Evolutionary conservation across 2,888 invertebrate species (phyloP), one percentile per base, ranked within the genome.

Genomic region (Gari tellinella): DNA sequence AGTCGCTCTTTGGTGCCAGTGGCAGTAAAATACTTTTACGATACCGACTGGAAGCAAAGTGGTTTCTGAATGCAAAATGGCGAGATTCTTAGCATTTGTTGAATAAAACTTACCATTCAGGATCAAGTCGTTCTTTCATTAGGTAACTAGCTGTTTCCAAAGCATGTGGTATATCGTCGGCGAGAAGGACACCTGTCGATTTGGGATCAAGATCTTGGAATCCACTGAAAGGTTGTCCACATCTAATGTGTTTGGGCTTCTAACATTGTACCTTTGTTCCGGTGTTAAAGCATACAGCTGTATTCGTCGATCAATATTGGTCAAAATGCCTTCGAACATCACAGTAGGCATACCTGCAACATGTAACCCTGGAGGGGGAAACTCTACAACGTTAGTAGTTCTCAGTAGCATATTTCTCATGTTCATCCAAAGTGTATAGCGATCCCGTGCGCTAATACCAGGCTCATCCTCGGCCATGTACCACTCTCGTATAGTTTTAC

Each of bases 391-490:
- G 15, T 52, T 17, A 0, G 52, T 52, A 10, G 37, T 40, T 17
- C 40, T 38, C 0, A 63, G 31, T 15, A 72, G 21, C 41, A 62
- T 43, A 3, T 66, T 15, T 23, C 66, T 17, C 41, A 67, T 55
- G 1, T 14, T 17, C 23, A 72, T 40, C 19, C 72, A 23, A 3
- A 45, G 17, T 7, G 38, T 7, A 17, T 61, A 51, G 2, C 72
- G 45, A 26, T 40, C 40, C 10, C 17, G n/a, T 21, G 25, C 43
- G 19, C 25, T 19, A 8, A 72, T 4, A 1, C 72, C 72, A 8
- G 66, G 40, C 10, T 72, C 68, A 31, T 69, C 74, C 38, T 74
- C 65, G 3, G 74, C 74, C n/a, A 25, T 58, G 51, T 69, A 74
- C 63, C 68, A 74, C 15, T 74, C 40, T 45, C 74, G 17, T 7